Percentiles rank a stretch among this genome's conserved stretches.
Evolutionary conservation across 2,888 invertebrate genomes (phyloP).

Genomic region (Apantesis nais): DNA sequence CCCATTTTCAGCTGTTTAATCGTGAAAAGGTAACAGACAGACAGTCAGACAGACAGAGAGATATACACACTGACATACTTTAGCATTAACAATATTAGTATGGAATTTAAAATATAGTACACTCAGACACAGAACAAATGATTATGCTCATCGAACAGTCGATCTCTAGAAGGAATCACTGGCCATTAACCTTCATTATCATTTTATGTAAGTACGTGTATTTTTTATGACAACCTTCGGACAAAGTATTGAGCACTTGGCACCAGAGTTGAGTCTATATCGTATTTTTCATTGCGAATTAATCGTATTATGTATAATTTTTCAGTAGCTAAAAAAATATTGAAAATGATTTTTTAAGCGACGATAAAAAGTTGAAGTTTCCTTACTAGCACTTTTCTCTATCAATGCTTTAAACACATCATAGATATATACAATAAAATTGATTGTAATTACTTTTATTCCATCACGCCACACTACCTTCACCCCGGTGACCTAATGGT

Average conservation of each 20-base stretch:
- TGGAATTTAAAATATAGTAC: too few species aligned
- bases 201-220: not conserved
- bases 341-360: not conserved
- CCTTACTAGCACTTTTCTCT: not conserved
- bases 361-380: not conserved
- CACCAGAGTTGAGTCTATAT: not conserved
- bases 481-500: not conserved
- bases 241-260: not conserved
- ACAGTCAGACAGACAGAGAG: too few species aligned
- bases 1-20: too few species aligned
- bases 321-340: not conserved
- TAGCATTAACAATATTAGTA: too few species aligned
- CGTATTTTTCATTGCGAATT: not conserved
- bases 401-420: not conserved
- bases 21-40: too few species aligned
- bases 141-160: not conserved
- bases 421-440: not conserved
- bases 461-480: not conserved
- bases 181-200: not conserved
- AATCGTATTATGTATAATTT: not conserved
- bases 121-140: too few species aligned
- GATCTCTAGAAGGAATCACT: not conserved
- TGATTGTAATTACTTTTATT: not conserved
- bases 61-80: too few species aligned
- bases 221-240: not conserved